Conservation (phyloP, 2,113 vertebrate genomes). For the Hassar affinis region DNA sequence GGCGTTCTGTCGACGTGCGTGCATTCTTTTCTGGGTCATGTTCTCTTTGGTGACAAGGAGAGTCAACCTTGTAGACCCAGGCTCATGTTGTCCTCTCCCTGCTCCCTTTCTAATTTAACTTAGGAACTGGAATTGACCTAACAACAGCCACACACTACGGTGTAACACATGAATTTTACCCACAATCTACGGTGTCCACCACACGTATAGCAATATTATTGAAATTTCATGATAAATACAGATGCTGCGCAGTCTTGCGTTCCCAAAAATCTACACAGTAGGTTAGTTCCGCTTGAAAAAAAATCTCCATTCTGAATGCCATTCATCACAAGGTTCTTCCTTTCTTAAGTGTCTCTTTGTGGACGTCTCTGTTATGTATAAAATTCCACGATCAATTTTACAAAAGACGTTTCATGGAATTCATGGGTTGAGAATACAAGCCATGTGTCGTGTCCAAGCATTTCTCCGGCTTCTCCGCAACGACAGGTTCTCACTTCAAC, state of each 20-base stretch:
- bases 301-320: slow-evolving; percentile 72
- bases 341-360: slow-evolving; percentile 64
- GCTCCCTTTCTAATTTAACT: neutral
- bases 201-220: neutral
- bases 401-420: slow-evolving; percentile 77
- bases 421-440: slow-evolving; percentile 84
- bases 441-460: slow-evolving; percentile 77
- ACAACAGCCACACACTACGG: neutral
- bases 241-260: too few relatives aligned
- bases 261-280: neutral
- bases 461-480: too few relatives aligned
- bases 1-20: neutral
- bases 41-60: slow-evolving; percentile 37
- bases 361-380: neutral
- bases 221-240: too few relatives aligned
- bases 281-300: slow-evolving; percentile 58
- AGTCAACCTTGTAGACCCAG: slow-evolving; percentile 44
- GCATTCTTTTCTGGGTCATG: slow-evolving; percentile 37
- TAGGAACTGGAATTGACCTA: neutral
- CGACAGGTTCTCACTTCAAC: neutral
- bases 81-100: slow-evolving; percentile 12
- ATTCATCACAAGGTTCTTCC: slow-evolving; percentile 75
- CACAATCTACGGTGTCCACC: neutral
- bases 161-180: neutral
- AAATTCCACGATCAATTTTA: neutral